Base-by-base conservation (phyloP, 2,888 invertebrate genomes). In the Drosophila imparisetae region DNA sequence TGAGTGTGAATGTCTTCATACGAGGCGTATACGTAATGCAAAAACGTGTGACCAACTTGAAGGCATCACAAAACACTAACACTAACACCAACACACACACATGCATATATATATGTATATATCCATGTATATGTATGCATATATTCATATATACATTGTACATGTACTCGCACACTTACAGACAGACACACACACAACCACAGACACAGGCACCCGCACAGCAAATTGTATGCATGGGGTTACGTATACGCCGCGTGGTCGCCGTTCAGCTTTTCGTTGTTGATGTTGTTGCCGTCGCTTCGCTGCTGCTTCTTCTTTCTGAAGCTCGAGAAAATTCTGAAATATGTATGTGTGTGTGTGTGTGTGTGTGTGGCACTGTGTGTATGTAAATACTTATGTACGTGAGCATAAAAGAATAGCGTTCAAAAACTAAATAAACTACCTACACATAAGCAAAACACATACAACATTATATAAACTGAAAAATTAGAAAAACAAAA, bases 231-330 rank as follows among this genome's bases (percentile, higher is more conserved):
- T 68, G 58, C 53, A 83, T 52, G 76, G 66, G 75, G 80, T 85
- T 85, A 85, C 85, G 90, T 85, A 90, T 85, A 85, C 85, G 85
- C 90, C 85, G 89, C 90, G 86, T 85, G 90, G 89, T 86, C 72
- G 86, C 64, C 80, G 67, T 77, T 83, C 62, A 74, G 60, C 58
- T 53, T 80, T 80, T 55, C 45, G 63, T 59, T 79, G 45, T 49
- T 61, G 32, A 32, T 15, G 53, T 27, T 59, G 42, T 66, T 65
- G 60, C 48, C 18, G 27, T 24, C 38, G 42, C 40, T 49, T 54
- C 45, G 21, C 21, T 64, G 57, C 50, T 68, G 27, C 18, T 49
- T 62, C 40, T 32, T 53, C 11, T 29, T 36, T 32, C 18, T n/a
- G 8, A 64, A 64, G 57, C 60, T 67, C 72, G 53, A 76, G 74